Evolutionary conservation across 1,140 invertebrate species (phyloP).

Genomic region (Macrobrachium nipponense): DNA sequence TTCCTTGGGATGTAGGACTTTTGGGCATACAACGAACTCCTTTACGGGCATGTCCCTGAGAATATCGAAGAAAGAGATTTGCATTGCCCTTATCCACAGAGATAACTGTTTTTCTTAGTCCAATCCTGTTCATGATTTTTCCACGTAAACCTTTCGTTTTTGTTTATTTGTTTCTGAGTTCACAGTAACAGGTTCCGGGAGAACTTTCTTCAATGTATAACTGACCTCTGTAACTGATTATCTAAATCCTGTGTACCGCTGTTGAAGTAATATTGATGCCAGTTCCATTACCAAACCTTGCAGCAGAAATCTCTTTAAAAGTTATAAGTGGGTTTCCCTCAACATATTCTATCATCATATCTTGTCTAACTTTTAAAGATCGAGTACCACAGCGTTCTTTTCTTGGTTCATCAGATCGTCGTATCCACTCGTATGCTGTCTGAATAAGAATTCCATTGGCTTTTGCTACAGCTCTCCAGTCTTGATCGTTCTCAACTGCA

Average conservation of each 20-base stretch:
- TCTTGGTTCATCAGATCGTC: background rate
- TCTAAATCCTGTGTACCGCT: no score
- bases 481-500: constrained; percentile 16
- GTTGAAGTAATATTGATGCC: no score
- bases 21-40: constrained; percentile 24
- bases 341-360: constrained; percentile 24
- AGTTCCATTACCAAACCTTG: no score
- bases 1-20: constrained; percentile 26
- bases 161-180: constrained; percentile 34
- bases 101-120: constrained; percentile 21
- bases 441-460: constrained; percentile 17
- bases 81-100: constrained; percentile 17
- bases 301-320: no score
- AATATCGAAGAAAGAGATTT: constrained; percentile 15
- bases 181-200: no score
- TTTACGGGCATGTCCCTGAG: constrained; percentile 17
- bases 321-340: no score
- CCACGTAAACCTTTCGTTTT: background rate
- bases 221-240: no score
- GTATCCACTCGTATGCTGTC: constrained; percentile 30
- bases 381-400: constrained; percentile 25
- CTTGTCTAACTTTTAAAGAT: constrained; percentile 9
- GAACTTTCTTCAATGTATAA: no score
- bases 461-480: constrained; percentile 26
- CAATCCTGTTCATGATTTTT: constrained; percentile 35